Evolutionary conservation across 2,888 invertebrate genomes (phyloP).

Genomic region (Xylota sylvarum): DNA sequence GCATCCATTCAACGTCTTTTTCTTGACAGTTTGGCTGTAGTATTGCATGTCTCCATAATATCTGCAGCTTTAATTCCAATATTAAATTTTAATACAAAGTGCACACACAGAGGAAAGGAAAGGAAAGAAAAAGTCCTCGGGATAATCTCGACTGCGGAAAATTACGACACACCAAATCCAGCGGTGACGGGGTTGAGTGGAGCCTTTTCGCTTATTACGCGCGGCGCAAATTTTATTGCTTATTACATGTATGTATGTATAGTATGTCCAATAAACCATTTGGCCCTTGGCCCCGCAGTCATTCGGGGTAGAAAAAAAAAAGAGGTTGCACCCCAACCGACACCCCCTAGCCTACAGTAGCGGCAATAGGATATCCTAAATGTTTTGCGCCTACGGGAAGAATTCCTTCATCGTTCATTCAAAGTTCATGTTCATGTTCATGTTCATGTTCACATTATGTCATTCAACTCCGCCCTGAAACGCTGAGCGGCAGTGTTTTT

Average conservation of each 20-base stretch:
- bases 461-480: slow-evolving; percentile 65
- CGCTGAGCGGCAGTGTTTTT: slow-evolving; percentile 34
- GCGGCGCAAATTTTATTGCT: slow-evolving; percentile 63
- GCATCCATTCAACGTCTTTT: slow-evolving; percentile 61
- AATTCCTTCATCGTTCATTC: slow-evolving; percentile 67
- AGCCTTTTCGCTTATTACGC: slow-evolving; percentile 50
- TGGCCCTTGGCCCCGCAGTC: slow-evolving; percentile 11
- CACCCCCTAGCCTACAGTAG: slow-evolving; percentile 11
- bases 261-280: slow-evolving; percentile 71
- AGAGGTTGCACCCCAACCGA: slow-evolving; percentile 11
- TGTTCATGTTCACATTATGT: slow-evolving; percentile 68
- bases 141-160: slow-evolving; percentile 51
- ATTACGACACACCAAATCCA: slow-evolving; percentile 40
- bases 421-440: slow-evolving; percentile 61
- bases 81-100: slow-evolving; percentile 50
- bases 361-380: slow-evolving; percentile 44
- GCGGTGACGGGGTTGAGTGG: slow-evolving; percentile 1
- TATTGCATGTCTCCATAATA: slow-evolving; percentile 23
- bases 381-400: slow-evolving; percentile 41
- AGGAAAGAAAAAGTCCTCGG: slow-evolving; percentile 18
- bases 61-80: slow-evolving; percentile 62
- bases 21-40: slow-evolving; percentile 48
- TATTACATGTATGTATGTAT: slow-evolving; percentile 69
- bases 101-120: not conserved
- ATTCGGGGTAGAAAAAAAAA: slow-evolving; percentile 6